Base-by-base conservation (phyloP, 2,797 vertebrate species). In the Hydrolagus colliei region DNA sequence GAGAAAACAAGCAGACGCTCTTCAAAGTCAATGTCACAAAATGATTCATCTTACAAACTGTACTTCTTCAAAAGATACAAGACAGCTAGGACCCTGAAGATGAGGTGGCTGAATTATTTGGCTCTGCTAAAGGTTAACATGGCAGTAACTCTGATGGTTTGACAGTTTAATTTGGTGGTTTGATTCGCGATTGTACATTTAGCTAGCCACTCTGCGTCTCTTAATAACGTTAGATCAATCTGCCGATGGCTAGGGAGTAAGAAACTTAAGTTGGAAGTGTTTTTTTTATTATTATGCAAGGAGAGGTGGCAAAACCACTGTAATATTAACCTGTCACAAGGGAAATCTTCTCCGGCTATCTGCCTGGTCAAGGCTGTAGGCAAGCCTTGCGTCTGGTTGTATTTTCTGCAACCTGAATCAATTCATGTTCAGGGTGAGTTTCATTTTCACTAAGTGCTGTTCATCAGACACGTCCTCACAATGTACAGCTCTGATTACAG, bases 211-310 rank as follows among this genome's bases (percentile, higher is more conserved):
- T 63, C 32, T 71, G 32, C 71, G 65, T 12, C 65, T 84, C 32
- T n/a, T 77, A 84, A 84, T 71, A 71, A 84, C 27, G 65, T 52
- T 35, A 84, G 79, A 71, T 71, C 79, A 84, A 84, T 71, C 79
- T 84, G 65, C 79, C 71, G 65, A 67, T 84, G 27, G 16, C 79
- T 67, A 14, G 22, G 8, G 62, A 82, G 79, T 67, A 67, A 16
- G 11, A 65, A 35, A 10, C n/a, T 35, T 41, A 35, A 84, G 79
- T 84, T 84, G 63, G 71, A 27, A 41, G 35, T 71, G 79, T 41
- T 16, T 20, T 68, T 82, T 67, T 52, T 52, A 52, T 52, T 52
- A 52, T 52, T 82, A 84, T 84, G 32, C 79, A 84, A 84, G 4
- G 32, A 41, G 9, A 71, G 12, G 79, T 71, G 27, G 65, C 79